Conservation (phyloP, 2,113 vertebrate species). For the Anguilla rostrata region DNA sequence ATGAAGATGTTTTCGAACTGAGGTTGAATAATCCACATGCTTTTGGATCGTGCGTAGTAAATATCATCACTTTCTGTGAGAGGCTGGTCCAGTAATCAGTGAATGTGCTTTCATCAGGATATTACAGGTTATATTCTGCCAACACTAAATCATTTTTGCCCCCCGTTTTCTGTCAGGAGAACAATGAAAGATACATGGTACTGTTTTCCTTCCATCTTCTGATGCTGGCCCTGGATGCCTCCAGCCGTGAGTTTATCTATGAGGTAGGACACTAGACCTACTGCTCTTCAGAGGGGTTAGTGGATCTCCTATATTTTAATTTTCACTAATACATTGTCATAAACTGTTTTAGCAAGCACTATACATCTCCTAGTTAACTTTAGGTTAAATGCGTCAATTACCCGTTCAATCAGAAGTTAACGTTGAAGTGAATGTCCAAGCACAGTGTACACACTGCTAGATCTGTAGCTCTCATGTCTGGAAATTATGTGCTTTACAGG, state of each 20-base stretch:
- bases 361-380: no score
- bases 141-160: background rate
- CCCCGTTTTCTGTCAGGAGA: conserved; percentile 59
- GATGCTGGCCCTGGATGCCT: conserved; percentile 73
- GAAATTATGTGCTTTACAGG: no score
- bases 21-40: background rate
- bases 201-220: conserved; percentile 78
- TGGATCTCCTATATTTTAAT: no score
- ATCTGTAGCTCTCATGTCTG: no score
- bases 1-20: background rate
- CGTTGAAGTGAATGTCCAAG: no score
- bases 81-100: background rate
- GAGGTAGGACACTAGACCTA: conserved; percentile 57
- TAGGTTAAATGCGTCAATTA: no score
- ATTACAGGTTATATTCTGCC: background rate
- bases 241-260: conserved; percentile 66
- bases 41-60: background rate
- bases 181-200: conserved; percentile 67
- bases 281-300: background rate
- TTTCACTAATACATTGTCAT: background rate
- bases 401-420: no score
- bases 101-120: background rate
- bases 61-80: background rate
- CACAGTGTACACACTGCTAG: no score
- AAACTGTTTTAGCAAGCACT: no score